These are phyloP conservation scores for Noctua janthina DNA, from an alignment of 2,888 invertebrate species.

Conservation along the genomic window DNA sequence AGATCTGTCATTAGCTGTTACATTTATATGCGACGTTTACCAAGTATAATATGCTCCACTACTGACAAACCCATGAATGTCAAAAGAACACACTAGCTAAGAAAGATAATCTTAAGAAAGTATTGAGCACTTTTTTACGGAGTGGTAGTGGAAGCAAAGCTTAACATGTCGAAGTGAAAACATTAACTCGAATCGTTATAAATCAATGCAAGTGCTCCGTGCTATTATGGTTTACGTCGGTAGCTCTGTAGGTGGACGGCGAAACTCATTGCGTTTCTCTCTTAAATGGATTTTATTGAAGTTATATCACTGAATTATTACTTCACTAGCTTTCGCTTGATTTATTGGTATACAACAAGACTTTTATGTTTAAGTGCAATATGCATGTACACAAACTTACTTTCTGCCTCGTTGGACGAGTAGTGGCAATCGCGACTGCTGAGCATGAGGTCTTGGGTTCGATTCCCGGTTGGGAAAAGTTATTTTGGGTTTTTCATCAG, in stretches of 20 bases:
- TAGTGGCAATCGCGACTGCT: no score
- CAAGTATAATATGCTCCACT: neutral
- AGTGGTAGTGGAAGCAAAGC: slow-evolving; percentile 12
- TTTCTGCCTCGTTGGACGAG: neutral
- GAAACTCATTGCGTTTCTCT: slow-evolving; percentile 52
- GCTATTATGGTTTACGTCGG: slow-evolving; percentile 48
- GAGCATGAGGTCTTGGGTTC: no score
- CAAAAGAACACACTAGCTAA: neutral
- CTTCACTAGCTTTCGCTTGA: slow-evolving; percentile 34
- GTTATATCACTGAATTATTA: slow-evolving; percentile 48
- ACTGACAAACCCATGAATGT: neutral
- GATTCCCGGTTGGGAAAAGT: no score
- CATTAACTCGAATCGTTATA: slow-evolving; percentile 30
- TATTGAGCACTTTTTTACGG: neutral
- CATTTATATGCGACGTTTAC: neutral
- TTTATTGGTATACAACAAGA: slow-evolving; percentile 5
- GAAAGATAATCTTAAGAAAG: neutral
- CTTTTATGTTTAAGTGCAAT: neutral
- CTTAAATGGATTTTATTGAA: slow-evolving; percentile 40
- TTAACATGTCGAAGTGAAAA: slow-evolving; percentile 21
- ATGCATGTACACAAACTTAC: neutral
- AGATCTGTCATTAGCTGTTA: neutral
- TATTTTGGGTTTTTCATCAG: no score
- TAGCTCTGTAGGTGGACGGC: slow-evolving; percentile 13
- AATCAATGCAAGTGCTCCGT: slow-evolving; percentile 35